Base-by-base conservation (phyloP, 92 coral and sea anemone species). In the Palythoa grandiflora region DNA sequence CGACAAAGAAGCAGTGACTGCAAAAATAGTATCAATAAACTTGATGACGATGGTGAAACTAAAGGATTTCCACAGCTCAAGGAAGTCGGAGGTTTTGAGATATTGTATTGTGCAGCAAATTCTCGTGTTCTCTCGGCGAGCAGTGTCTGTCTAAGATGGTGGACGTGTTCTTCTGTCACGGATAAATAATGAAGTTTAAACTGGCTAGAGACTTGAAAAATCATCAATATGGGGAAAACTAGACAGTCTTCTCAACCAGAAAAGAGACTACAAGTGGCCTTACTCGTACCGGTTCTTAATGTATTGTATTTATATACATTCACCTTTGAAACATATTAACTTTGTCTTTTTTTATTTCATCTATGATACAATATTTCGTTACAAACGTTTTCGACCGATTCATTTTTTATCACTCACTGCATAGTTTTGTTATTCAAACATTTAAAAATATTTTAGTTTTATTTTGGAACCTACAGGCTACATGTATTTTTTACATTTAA, bases 1-100 rank as follows among this genome's bases (percentile, higher is more conserved):
- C 57, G 90, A 87, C 15, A 86, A 87, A 65, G 78, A 87, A 65
- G 77, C 68, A 77, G 90, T 87, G 54, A 48, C 54, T 50, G 83
- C 71, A 68, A 87, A 66, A 87, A 78, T 87, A 87, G 83, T 84
- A 19, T 66, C 87, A 78, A 83, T 47, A 74, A 71, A 71, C 57
- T 83, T 40, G 77, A 83, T 68, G 78, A 83, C 39, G 74, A 83
- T 68, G 87, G 87, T 19, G 59, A 54, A 50, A 38, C 78, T 28
- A 83, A 66, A 14, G 87, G 76, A 40, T 83, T 83, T 65, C 87
- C 87, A 39, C 53, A 61, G 77, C 77, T 83, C 60, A 83, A 83
- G 71, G 60, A 83, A 44, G 87, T 19, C 38, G 71, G 54, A 80
- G 78, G 87, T 5, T 83, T 83, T n/a, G 87, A 68, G 75, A 83